Conservation (phyloP, 2,113 vertebrate genomes). For the Sphyrna mokarran region DNA sequence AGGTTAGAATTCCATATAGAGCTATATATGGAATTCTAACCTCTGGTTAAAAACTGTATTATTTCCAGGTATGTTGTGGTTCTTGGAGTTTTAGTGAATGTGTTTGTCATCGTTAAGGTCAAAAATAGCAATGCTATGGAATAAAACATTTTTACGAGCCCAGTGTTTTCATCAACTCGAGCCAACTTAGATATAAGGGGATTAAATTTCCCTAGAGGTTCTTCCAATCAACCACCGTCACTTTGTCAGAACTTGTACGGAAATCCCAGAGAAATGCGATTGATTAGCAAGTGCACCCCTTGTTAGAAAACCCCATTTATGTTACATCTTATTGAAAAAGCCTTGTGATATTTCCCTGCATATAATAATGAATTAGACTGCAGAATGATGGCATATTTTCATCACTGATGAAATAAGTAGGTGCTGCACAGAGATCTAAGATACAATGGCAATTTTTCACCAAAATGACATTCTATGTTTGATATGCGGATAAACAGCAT, state of each 20-base stretch:
- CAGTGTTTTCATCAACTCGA: neutral
- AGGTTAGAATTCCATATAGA: too few species aligned
- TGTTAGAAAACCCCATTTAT: neutral
- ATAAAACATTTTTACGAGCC: neutral
- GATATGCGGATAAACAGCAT: slow-evolving; percentile 18
- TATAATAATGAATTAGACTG: neutral
- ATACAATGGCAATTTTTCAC: neutral
- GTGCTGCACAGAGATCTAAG: neutral
- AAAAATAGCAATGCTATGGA: neutral
- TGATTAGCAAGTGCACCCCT: neutral
- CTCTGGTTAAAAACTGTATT: too few species aligned
- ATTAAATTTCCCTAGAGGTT: neutral
- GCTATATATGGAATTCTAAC: too few species aligned
- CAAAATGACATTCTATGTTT: neutral
- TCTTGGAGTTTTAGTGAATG: neutral
- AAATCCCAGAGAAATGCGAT: neutral
- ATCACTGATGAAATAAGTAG: neutral
- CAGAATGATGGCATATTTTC: neutral
- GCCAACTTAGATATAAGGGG: neutral
- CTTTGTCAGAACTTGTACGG: neutral
- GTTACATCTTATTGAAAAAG: neutral
- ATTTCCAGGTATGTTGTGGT: neutral
- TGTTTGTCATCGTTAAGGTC: neutral
- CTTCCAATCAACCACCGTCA: neutral
- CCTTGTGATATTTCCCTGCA: neutral